Conservation (phyloP, 2,113 vertebrate species). For the Manacus vitellinus region DNA sequence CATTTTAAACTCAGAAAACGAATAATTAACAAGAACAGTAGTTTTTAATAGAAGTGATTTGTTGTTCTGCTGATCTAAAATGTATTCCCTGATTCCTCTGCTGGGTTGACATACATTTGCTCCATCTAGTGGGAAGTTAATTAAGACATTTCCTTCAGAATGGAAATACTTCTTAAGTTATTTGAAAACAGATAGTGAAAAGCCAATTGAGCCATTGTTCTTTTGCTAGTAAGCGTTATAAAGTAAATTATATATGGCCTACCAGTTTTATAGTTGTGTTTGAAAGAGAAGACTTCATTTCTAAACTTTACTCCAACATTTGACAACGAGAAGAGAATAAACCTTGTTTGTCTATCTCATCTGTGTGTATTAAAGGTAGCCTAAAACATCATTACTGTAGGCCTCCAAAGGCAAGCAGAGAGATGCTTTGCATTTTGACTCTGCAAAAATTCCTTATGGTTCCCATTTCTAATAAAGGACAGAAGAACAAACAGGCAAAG, state of each 20-base stretch:
- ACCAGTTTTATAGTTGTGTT: background rate
- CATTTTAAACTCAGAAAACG: background rate
- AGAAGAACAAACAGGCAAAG: background rate
- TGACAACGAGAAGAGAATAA: background rate
- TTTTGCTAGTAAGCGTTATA: background rate
- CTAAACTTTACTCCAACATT: background rate
- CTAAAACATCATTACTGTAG: background rate
- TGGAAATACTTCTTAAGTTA: background rate
- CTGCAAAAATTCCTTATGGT: background rate
- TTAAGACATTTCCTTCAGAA: background rate
- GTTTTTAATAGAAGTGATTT: background rate
- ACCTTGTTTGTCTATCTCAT: background rate
- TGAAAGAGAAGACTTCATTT: background rate
- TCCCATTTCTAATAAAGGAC: background rate
- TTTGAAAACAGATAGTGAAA: background rate
- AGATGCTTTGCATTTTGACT: background rate
- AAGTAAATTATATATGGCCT: background rate
- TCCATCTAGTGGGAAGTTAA: constrained; percentile 42
- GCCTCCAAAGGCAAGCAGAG: background rate
- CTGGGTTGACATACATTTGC: background rate
- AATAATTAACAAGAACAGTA: background rate
- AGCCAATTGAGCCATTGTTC: background rate
- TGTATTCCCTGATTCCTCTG: background rate
- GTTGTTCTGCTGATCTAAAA: background rate
- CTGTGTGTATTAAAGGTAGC: background rate